Evolutionary conservation across 2,888 invertebrate species (phyloP), one percentile per base, ranked within the genome.

Genomic region (Xanthorhoe designata): DNA sequence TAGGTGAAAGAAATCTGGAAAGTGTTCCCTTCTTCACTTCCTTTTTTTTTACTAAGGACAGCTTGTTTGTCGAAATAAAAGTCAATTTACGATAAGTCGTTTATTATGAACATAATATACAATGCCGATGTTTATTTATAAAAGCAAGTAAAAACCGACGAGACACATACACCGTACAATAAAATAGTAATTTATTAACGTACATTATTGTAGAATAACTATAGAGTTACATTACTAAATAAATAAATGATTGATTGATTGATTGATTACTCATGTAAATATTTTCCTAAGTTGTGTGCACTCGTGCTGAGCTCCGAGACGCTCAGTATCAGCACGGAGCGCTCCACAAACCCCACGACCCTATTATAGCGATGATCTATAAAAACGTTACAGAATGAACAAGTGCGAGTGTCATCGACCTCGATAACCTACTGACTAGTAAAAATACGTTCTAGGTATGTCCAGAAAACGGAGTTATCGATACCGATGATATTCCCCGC

Each of bases 91-190:
- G 81, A 82, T 88, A 90, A 80, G 82, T 89, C 83, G 83, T 92
- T 92, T 92, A 92, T 88, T 92, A 91, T 91, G 87, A 92, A 92
- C 92, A 90, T 91, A 92, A 91, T 92, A 92, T 92, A 92, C 91
- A 92, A 88, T 88, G 91, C 86, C 82, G 85, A 88, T 85, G 84
- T 91, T 91, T 89, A 90, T 89, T 89, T 91, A 92, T 90, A 92
- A 92, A 92, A 92, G 92, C 92, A 83, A 84, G 87, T 91, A 90
- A 85, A 91, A 91, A 91, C 86, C 82, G 89, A 87, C 85, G 84
- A 86, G 81, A 91, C 87, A 88, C 85, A 85, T 86, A 86, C 87
- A 89, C 89, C 86, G 79, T 85, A 86, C 85, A 78, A 81, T 87
- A 86, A 86, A 85, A 86, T 84, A 85, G 78, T 83, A 77, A 80